A percentile compares a stretch with the other conserved stretches of the same genome.
Conservation (phyloP, 37 sponge, comb jelly and placozoan species). For the Haliclona indistincta region DNA sequence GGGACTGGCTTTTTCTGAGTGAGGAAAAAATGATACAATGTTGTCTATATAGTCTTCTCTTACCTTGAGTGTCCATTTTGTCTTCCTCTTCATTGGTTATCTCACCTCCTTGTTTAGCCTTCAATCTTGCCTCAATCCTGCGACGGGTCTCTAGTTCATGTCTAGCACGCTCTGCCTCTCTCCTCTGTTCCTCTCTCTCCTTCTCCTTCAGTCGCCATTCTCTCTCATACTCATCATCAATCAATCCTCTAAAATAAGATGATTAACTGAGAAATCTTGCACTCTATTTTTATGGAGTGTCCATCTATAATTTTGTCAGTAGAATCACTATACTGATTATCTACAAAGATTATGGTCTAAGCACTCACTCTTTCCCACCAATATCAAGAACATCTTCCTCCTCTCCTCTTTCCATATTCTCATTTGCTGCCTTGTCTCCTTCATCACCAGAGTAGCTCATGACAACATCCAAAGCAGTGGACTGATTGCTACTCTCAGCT, state of each 20-base stretch:
- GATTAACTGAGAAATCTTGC: neutral
- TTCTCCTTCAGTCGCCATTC: conserved; percentile 39
- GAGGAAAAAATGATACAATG: too few relatives aligned
- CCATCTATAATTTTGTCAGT: neutral
- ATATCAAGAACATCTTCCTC: neutral
- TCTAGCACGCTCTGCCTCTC: conserved; percentile 33
- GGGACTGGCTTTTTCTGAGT: conserved; percentile 1
- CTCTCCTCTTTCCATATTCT: conserved; percentile 9
- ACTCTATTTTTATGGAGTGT: neutral
- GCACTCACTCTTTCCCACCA: conserved; percentile 9
- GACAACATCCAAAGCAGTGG: neutral
- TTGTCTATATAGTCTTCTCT: neutral
- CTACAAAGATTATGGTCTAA: neutral
- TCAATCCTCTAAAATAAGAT: neutral
- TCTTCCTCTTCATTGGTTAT: conserved; percentile 3
- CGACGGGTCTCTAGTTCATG: conserved; percentile 59
- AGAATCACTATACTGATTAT: neutral
- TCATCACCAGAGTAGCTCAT: neutral
- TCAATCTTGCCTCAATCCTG: conserved; percentile 56
- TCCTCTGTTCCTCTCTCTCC: conserved; percentile 36
- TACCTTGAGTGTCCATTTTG: neutral
- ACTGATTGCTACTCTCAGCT: neutral
- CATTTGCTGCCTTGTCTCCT: neutral
- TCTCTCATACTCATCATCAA: conserved; percentile 35
- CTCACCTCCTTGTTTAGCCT: conserved; percentile 35